Conservation (phyloP, 2,113 vertebrate genomes). For the Centropus unirufus region DNA sequence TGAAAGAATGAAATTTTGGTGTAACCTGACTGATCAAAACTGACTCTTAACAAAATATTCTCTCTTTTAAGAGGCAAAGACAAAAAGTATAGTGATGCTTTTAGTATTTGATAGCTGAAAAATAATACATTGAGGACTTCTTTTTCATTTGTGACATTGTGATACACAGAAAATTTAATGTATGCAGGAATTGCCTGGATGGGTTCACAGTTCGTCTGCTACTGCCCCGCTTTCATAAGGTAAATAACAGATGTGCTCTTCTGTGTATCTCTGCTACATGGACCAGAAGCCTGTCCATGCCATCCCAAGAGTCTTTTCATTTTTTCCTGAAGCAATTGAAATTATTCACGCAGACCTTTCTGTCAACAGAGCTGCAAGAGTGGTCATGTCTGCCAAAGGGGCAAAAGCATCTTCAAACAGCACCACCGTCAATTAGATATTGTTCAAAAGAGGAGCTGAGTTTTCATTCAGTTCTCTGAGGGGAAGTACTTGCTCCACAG, state of each 20-base stretch:
- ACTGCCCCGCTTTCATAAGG: neutral
- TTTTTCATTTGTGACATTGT: neutral
- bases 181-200: neutral
- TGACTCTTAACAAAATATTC: neutral
- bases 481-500: neutral
- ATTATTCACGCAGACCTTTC: neutral
- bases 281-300: neutral
- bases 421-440: neutral
- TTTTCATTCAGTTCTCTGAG: neutral
- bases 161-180: neutral
- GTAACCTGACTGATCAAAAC: neutral
- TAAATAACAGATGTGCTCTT: neutral
- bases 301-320: neutral
- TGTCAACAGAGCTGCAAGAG: neutral
- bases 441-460: neutral
- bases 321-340: neutral
- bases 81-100: neutral
- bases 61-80: neutral
- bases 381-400: neutral
- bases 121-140: neutral
- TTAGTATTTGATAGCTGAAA: neutral
- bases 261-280: fast-evolving
- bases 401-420: neutral
- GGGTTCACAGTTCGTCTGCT: neutral
- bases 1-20: no score